Conservation (phyloP, 1,140 invertebrate genomes). For the Acyrthosiphon pisum region DNA sequence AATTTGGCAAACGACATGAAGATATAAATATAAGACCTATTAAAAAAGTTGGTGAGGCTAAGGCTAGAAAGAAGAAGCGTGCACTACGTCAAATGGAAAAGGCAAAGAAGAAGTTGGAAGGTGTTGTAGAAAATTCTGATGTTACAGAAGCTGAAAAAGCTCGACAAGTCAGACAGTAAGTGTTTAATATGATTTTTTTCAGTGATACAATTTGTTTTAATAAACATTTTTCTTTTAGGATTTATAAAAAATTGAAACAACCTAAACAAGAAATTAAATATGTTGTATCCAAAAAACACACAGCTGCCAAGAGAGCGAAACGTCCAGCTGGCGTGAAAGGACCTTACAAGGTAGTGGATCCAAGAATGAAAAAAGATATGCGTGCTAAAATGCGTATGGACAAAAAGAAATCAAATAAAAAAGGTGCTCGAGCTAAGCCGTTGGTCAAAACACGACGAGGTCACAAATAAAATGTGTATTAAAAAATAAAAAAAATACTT, state of each 20-base stretch:
- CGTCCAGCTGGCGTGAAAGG: constrained; percentile 90
- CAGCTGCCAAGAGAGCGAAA: constrained; percentile 75
- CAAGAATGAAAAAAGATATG: constrained; percentile 92
- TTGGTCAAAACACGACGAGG: constrained; percentile 34
- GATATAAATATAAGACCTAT: constrained; percentile 94
- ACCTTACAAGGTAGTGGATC: constrained; percentile 92
- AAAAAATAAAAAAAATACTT: neutral
- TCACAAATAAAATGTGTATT: constrained; percentile 28
- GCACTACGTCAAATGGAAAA: constrained; percentile 85
- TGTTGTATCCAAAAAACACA: constrained; percentile 92
- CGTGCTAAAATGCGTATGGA: constrained; percentile 58
- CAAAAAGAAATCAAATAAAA: constrained; percentile 57
- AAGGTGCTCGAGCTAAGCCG: constrained; percentile 57
- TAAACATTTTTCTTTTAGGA: constrained; percentile 66
- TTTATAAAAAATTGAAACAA: constrained; percentile 90
- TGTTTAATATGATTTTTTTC: constrained; percentile 59
- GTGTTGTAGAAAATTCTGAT: constrained; percentile 87
- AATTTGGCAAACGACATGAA: constrained; percentile 78
- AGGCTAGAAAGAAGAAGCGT: constrained; percentile 94
- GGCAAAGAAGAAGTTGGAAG: constrained; percentile 94
- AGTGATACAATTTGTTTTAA: neutral
- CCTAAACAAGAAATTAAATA: constrained; percentile 91
- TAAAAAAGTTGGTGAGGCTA: constrained; percentile 98
- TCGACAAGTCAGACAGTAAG: constrained; percentile 87
- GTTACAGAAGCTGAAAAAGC: constrained; percentile 91